Conservation (phyloP, 37 sponge, comb jelly and placozoan species). For the Haliclona indistincta region DNA sequence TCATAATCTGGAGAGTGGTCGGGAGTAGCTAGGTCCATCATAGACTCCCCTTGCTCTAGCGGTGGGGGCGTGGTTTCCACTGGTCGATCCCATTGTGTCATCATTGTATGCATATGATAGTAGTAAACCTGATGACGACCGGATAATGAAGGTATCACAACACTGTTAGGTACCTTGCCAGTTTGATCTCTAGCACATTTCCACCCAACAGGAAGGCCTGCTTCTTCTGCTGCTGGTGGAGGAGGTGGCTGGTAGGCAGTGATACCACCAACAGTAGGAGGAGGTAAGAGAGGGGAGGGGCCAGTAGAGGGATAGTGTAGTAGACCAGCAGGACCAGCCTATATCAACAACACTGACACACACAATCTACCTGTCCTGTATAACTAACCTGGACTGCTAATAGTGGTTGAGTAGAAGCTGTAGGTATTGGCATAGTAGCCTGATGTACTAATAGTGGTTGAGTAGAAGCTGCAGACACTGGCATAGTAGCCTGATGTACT, state of each 20-base stretch:
- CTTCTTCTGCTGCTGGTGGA: slow-evolving; percentile 12
- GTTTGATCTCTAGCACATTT: slow-evolving; percentile 39
- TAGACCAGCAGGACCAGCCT: too few species aligned
- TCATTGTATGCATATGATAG: slow-evolving; percentile 71
- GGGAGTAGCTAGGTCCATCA: slow-evolving; percentile 41
- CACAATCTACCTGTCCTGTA: too few species aligned
- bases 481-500: not conserved
- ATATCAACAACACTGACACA: too few species aligned
- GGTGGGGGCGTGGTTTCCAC: slow-evolving; percentile 24
- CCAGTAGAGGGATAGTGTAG: not conserved
- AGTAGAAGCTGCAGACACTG: not conserved
- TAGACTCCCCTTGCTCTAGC: slow-evolving; percentile 40
- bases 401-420: not conserved
- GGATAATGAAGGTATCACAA: not conserved
- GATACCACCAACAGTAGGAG: not conserved
- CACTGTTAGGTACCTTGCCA: slow-evolving; percentile 7
- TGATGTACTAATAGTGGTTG: too few species aligned
- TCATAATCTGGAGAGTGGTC: not conserved
- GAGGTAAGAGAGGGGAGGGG: not conserved
- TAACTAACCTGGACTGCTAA: too few species aligned
- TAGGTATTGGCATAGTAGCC: too few species aligned
- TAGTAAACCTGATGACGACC: slow-evolving; percentile 46
- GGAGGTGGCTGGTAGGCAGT: slow-evolving; percentile 41
- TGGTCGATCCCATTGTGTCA: slow-evolving; percentile 80
- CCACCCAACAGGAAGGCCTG: slow-evolving; percentile 64